Base-by-base conservation (phyloP, 1,140 invertebrate species). In the Macrobrachium nipponense region DNA sequence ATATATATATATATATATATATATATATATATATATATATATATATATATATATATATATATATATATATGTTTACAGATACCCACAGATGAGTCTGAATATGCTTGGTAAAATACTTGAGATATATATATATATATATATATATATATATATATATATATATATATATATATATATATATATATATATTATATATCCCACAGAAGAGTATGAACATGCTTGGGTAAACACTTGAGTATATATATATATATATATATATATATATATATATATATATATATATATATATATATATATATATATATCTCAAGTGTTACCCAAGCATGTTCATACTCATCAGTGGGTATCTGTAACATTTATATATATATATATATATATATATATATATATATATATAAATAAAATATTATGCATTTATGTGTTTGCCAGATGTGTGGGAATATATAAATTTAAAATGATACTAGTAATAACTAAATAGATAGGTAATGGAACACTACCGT, bases 251-350 rank as follows among this genome's bases (percentile, higher is more conserved):
- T 66, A 80, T 66, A 80, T 44, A 64, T 66, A 64, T 44, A 64
- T 43, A 36, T 44, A 80, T 66, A 80, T 44, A 80, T 66, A 80
- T 66, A 80, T 44, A 80, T 66, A 80, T 44, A 80, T 66, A 80
- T 44, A 64, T 44, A 64, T 62, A 66, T 44, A 80, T 44, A 80
- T 44, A 80, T 8, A 80, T 66, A 66, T 44, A 80, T 66, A 66
- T 44, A 64, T 66, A 64, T 64, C 1, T n/a, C n/a, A n/a, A n/a
- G n/a, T n/a, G n/a, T n/a, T n/a, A n/a, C n/a, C n/a, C n/a, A n/a
- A n/a, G n/a, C n/a, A n/a, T n/a, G n/a, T n/a, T n/a, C n/a, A n/a
- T n/a, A n/a, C n/a, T n/a, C n/a, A n/a, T n/a, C n/a, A n/a, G n/a
- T n/a, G n/a, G n/a, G n/a, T n/a, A n/a, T n/a, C n/a, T n/a, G n/a